Conservation (phyloP, 2,888 invertebrate genomes). For the Synanthedon tipuliformis region DNA sequence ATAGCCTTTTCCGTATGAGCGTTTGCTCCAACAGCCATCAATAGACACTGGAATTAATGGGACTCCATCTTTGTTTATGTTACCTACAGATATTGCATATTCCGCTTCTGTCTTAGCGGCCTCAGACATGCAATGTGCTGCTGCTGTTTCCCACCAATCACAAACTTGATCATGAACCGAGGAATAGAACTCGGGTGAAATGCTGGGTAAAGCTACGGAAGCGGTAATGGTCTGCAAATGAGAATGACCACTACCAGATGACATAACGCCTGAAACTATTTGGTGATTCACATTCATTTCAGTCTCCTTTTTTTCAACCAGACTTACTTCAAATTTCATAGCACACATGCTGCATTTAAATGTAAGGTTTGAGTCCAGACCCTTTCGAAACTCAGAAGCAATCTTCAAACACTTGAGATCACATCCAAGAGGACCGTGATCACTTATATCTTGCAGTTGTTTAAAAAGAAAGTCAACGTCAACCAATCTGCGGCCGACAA, state of each 20-base stretch:
- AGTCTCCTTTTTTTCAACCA: no score
- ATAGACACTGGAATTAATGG: constrained; percentile 4
- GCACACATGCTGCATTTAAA: constrained; percentile 4
- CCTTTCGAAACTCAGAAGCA: constrained; percentile 1
- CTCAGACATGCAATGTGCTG: constrained; percentile 3
- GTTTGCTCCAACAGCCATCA: constrained; percentile 4
- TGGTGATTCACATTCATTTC: no score
- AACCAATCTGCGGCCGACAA: neutral
- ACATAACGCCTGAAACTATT: no score
- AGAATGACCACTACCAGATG: neutral
- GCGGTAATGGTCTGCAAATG: constrained; percentile 2
- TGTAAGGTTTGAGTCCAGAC: constrained; percentile 4
- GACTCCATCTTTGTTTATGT: constrained; percentile 3
- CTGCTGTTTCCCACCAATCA: constrained; percentile 5
- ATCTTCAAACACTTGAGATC: constrained; percentile 2
- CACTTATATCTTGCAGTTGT: neutral
- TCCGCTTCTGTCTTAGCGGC: constrained; percentile 4
- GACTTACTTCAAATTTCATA: no score
- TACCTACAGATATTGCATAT: constrained; percentile 4
- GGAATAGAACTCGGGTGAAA: neutral
- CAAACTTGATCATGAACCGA: constrained; percentile 2
- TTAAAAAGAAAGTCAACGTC: neutral
- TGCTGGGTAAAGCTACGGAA: neutral
- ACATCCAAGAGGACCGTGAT: constrained; percentile 2
- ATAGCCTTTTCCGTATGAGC: constrained; percentile 3